Base-by-base conservation (phyloP, 2,113 vertebrate species). In the Eira barbara region DNA sequence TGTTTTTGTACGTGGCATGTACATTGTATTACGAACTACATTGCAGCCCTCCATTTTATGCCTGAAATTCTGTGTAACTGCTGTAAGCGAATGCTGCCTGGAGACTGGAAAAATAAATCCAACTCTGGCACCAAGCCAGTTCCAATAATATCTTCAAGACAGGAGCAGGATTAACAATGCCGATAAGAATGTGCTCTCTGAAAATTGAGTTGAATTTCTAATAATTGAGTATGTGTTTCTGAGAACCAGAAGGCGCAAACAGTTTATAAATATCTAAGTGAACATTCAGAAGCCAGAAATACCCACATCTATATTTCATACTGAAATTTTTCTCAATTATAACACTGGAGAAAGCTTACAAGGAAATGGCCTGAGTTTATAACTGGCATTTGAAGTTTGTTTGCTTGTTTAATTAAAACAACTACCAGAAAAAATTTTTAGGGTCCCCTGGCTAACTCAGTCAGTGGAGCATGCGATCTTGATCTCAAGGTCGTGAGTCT, bases 211-310 rank as follows among this genome's bases (percentile, higher is more conserved):
- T 63, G 61, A 71, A 63, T 89, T 80, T 92, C 71, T 95, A n/a
- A 69, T 57, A 87, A 55, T 47, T 42, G 78, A 92, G 34, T 45
- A 0, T 61, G 79, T 49, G 21, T 78, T 82, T 85, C 94, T 94
- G 91, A 95, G 76, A 80, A 95, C 81, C 80, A 73, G 69, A 82
- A 52, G 73, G 90, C 71, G n/a, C 34, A 89, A 34, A 83, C 23
- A 12, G 45, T 89, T 89, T 88, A 85, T 90, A 91, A 96, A 96
- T 83, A 80, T 29, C 89, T 15, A 39, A 81, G 52, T 71, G 55
- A 81, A 80, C 36, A 57, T 69, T 82, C 11, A 59, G 36, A 57
- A 87, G 55, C 91, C 63, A 95, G 63, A 93, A 97, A 89, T 89
- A 82, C 4, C 52, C 57, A 39, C 27, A 29, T 85, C 88, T 81